These are phyloP conservation scores for Sericinus montela DNA, from an alignment of 2,888 invertebrate genomes.

Conservation along the genomic window DNA sequence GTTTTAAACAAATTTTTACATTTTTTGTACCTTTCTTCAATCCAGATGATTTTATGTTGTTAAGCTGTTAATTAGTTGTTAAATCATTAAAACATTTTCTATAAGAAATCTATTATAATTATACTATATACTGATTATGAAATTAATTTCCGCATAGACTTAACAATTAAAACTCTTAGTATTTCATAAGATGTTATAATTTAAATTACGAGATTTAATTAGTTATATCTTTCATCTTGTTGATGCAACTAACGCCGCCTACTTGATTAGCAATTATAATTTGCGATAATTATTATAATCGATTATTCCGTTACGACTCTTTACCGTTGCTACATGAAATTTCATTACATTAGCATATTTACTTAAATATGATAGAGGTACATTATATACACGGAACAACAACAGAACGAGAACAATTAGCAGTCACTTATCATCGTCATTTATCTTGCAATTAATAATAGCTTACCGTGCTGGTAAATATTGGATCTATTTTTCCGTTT, in stretches of 20 bases:
- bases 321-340: slow-evolving; percentile 37
- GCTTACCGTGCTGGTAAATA: slow-evolving; percentile 36
- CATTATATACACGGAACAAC: too few relatives aligned
- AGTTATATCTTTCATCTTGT: slow-evolving; percentile 10
- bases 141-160: slow-evolving; percentile 1
- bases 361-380: too few relatives aligned
- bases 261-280: slow-evolving; percentile 57
- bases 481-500: slow-evolving; percentile 53
- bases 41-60: too few relatives aligned
- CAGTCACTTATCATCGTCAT: neutral
- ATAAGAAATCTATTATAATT: too few relatives aligned
- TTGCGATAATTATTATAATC: slow-evolving; percentile 54
- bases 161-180: neutral
- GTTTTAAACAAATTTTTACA: too few relatives aligned
- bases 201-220: slow-evolving; percentile 8
- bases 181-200: slow-evolving; percentile 11
- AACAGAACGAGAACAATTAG: too few relatives aligned
- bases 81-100: too few relatives aligned
- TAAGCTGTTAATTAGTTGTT: too few relatives aligned
- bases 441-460: slow-evolving; percentile 1
- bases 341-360: neutral
- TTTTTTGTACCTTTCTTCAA: too few relatives aligned
- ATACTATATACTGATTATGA: neutral
- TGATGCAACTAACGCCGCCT: slow-evolving; percentile 9
- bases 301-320: slow-evolving; percentile 48